phyloP scores from a whole-genome alignment of 1,140 invertebrate genomes.

The Aphaenogaster ashmeadi region DNA sequence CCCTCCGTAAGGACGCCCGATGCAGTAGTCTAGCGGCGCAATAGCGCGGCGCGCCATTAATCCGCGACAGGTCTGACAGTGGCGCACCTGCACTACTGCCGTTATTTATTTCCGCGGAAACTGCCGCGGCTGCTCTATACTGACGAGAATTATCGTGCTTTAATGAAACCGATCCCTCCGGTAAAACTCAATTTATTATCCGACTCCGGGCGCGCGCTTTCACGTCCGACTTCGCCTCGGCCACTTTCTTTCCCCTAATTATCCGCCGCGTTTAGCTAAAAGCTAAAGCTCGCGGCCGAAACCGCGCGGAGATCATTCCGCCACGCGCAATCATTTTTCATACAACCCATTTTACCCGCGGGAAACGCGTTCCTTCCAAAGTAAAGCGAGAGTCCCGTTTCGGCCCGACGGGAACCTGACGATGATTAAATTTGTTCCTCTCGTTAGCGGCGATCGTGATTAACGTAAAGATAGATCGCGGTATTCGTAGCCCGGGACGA shows the following conservation, averaged over 20 bases:
- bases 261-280: constrained; percentile 39
- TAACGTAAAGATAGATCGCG: constrained; percentile 48
- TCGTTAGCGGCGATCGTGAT: constrained; percentile 49
- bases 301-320: constrained; percentile 14
- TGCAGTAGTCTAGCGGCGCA: constrained; percentile 18
- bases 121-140: constrained; percentile 56
- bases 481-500: constrained; percentile 29
- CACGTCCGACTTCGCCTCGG: constrained; percentile 21
- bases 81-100: constrained; percentile 64
- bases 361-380: not conserved
- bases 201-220: constrained; percentile 28
- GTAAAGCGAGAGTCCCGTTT: not conserved
- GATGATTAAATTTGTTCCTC: constrained; percentile 45
- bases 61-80: constrained; percentile 55
- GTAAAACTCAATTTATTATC: constrained; percentile 62
- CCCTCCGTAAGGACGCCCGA: constrained; percentile 14
- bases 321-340: constrained; percentile 43
- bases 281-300: constrained; percentile 12
- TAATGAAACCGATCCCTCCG: constrained; percentile 63
- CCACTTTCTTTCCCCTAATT: constrained; percentile 54
- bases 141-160: constrained; percentile 64
- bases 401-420: not conserved
- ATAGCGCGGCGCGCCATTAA: constrained; percentile 50
- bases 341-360: constrained; percentile 12
- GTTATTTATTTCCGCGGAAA: constrained; percentile 62